Evolutionary conservation across 2,797 vertebrate species (phyloP).

Genomic region (Adrianichthys oophorus): DNA sequence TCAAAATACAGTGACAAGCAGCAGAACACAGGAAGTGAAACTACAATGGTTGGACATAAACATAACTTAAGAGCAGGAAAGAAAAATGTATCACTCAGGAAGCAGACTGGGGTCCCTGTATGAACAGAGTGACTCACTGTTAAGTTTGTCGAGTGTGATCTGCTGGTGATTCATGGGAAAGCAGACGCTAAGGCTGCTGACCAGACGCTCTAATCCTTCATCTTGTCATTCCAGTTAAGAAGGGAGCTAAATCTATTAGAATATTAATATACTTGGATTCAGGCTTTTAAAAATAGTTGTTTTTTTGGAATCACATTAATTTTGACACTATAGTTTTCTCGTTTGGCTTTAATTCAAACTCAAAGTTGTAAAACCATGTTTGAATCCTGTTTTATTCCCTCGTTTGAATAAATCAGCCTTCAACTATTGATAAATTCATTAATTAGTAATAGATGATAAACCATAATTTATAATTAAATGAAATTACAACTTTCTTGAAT

Average conservation of each 20-base stretch:
- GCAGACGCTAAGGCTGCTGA: constrained; percentile 17
- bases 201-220: constrained; percentile 7
- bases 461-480: no score
- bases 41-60: constrained; percentile 36
- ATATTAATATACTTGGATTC: constrained; percentile 6
- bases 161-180: background rate
- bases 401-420: no score
- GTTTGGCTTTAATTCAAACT: constrained; percentile 13
- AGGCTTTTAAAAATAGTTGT: constrained; percentile 11
- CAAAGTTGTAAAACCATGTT: background rate
- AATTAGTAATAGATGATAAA: no score
- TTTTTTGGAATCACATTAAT: background rate
- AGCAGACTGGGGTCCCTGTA: constrained; percentile 5
- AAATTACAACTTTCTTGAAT: no score
- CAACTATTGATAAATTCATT: no score
- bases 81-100: constrained; percentile 17
- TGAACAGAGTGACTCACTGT: constrained; percentile 6
- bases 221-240: background rate
- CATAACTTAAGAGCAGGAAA: constrained; percentile 24
- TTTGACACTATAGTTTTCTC: background rate
- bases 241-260: constrained; percentile 7
- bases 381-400: no score
- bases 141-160: constrained; percentile 7
- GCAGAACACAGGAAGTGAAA: constrained; percentile 18
- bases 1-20: constrained; percentile 14